Conservation (phyloP, 2,888 invertebrate genomes). For the Troides helena region DNA sequence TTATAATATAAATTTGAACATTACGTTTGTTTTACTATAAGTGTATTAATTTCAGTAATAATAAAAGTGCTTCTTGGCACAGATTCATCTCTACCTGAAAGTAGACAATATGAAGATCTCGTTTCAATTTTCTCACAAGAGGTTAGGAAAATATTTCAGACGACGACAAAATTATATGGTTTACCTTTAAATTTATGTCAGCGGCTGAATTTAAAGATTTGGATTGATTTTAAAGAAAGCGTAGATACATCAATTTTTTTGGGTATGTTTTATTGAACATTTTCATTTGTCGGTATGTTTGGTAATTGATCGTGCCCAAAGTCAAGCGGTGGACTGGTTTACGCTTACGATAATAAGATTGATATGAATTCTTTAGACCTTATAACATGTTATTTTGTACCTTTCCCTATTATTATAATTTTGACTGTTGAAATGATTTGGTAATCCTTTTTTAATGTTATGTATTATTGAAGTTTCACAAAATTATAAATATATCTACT, state of each 20-base stretch:
- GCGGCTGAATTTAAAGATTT: conserved; percentile 82
- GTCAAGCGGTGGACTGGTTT: no score
- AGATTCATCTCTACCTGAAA: conserved; percentile 40
- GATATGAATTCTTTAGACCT: no score
- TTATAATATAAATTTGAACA: neutral
- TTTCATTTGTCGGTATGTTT: neutral
- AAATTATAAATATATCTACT: neutral
- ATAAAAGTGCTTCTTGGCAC: conserved; percentile 74
- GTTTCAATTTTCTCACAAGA: conserved; percentile 80
- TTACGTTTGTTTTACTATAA: neutral
- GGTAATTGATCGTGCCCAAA: no score
- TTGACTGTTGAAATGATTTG: no score
- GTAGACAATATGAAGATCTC: conserved; percentile 61
- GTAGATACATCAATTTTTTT: conserved; percentile 82
- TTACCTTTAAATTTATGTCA: conserved; percentile 84
- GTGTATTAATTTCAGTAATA: conserved; percentile 71
- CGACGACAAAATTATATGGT: conserved; percentile 84
- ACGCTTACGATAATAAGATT: no score
- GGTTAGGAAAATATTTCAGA: conserved; percentile 87
- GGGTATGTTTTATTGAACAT: conserved; percentile 54
- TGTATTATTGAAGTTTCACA: neutral
- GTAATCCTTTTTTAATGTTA: no score
- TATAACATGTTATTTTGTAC: no score
- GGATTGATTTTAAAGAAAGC: conserved; percentile 86
- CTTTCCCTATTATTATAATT: no score